Conservation (phyloP, 2,797 vertebrate genomes). For the Sus cebifrons region DNA sequence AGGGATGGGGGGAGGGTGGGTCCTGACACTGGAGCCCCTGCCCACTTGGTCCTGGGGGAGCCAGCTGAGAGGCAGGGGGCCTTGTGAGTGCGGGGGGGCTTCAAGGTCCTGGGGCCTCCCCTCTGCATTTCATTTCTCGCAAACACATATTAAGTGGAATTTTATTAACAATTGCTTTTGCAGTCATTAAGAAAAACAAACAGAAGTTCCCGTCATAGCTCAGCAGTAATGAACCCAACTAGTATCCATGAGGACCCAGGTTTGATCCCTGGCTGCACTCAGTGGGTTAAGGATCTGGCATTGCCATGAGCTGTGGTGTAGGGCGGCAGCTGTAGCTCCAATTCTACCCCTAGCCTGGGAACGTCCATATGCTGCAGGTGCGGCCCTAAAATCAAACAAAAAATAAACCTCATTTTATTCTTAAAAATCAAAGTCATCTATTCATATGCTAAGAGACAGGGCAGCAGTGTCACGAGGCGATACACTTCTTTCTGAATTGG, state of each 20-base stretch:
- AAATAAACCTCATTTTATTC: background rate
- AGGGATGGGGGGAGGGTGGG: too few relatives aligned
- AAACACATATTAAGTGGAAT: background rate
- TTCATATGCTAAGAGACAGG: rapidly evolving
- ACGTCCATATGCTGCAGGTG: too few relatives aligned
- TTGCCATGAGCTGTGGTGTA: too few relatives aligned
- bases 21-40: rapidly evolving
- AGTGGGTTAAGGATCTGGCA: too few relatives aligned
- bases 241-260: too few relatives aligned
- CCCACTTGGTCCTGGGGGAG: background rate
- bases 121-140: background rate
- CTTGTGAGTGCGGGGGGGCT: background rate
- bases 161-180: background rate
- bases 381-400: too few relatives aligned
- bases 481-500: rapidly evolving
- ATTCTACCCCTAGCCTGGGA: too few relatives aligned
- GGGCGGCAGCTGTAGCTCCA: too few relatives aligned
- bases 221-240: too few relatives aligned
- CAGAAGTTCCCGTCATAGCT: too few relatives aligned
- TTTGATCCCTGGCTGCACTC: too few relatives aligned
- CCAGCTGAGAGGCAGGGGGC: rapidly evolving
- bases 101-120: rapidly evolving
- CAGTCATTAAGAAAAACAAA: background rate
- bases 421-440: background rate
- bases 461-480: rapidly evolving